Evolutionary conservation across 2,113 vertebrate species (phyloP), one percentile per base, ranked within the genome.

Genomic region (Carettochelys insculpta): DNA sequence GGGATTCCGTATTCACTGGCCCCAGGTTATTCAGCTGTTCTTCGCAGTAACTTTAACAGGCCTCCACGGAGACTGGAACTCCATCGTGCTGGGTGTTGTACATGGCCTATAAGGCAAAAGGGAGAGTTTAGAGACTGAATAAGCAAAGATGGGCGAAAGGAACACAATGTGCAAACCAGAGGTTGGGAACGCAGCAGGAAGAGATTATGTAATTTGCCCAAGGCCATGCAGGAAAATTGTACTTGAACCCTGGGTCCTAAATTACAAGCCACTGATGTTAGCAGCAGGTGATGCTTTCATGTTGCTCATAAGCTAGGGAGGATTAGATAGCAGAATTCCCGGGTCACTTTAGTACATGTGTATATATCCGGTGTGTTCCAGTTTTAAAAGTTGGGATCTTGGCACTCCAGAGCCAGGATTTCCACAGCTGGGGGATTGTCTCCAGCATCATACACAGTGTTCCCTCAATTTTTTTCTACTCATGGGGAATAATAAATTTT

Each of bases 191-290:
- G 0, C 0, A 27, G 50, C 20, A 34, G 22, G 58, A 27, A 75
- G 51, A 6, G 19, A n/a, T 0, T 0, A 41, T 0, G 0, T 1
- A 13, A 58, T 5, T 0, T 11, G 8, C 16, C 45, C 29, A 53
- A 76, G 7, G 11, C 34, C 11, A 77, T 82, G 31, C 2, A 50
- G 1, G 5, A 10, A 68, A 34, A 14, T 11, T 4, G 10, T 5
- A 16, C 75, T 38, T 65, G 6, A 0, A 25, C 5, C 11, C 0
- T 58, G 92, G 41, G 10, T 20, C 7, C 20, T 56, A 4, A 56
- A 80, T 43, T 8, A 19, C 24, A 27, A 1, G 43, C 41, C 82
- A 6, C 5, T 34, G 13, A 27, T 12, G 6, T 58, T 29, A 58
- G 31, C 29, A 7, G 12, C 31, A 7, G 56, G 27, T 6, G 3